Evolutionary conservation across 1,140 invertebrate genomes (phyloP), one percentile per base, ranked within the genome.

Genomic region (Sycophila sp.): DNA sequence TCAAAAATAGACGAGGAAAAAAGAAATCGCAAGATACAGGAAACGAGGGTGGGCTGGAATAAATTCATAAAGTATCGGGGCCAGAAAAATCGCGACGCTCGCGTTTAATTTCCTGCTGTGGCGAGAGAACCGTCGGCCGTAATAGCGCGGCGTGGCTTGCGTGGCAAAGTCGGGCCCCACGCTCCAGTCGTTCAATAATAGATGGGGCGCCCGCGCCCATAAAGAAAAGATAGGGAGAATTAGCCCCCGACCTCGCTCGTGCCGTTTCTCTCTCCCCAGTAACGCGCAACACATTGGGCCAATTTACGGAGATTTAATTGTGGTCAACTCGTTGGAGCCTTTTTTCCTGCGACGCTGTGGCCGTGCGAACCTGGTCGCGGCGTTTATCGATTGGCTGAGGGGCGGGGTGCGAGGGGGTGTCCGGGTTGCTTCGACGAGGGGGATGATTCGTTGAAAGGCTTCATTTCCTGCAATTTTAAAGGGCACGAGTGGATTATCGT

Each of bases 401-500:
- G 26, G 15, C 2, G 28, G 26, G 51, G 5, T 15, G 40, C 17
- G 40, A 19, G 45, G 40, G 40, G 15, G 40, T 15, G 4, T 5
- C 45, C n/a, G n/a, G n/a, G n/a, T n/a, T n/a, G n/a, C n/a, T n/a
- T n/a, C n/a, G n/a, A n/a, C 11, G 26, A 8, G 26, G 59, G 40
- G 59, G 42, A 53, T 42, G 36, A 55, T 55, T 63, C 67, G 38
- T 38, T 55, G 69, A 71, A 71, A 71, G 69, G 60, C 53, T 71
- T 71, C 51, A 64, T 71, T 71, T 64, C 51, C 69, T 71, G 69
- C 47, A 64, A 64, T 64, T 71, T 71, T 71, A 71, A 71, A 56
- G 53, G 58, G 60, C 60, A 34, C 51, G 49, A 58, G 69, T 64
- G 60, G 60, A 63, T 71, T 71, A 58, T 71, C 60, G 69, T 58